Evolutionary conservation across 2,888 invertebrate species (phyloP), one percentile per base, ranked within the genome.

Genomic region (Calameuta pallipes): DNA sequence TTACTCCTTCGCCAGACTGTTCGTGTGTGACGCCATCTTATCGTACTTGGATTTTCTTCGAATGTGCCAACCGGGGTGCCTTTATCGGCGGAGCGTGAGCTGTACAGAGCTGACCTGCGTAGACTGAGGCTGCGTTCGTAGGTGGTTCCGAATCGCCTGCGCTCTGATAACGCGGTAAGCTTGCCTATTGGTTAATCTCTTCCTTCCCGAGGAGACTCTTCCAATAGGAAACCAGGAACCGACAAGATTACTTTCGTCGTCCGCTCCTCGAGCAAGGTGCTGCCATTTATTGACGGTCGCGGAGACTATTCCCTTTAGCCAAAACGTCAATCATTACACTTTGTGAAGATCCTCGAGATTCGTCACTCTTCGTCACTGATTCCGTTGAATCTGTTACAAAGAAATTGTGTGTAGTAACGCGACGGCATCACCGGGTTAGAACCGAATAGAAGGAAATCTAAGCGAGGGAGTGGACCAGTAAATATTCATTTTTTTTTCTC

Each of bases 21-120:
- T 69, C 76, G 81, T 79, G 81, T 80, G 79, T 79, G 83, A 81
- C 83, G 83, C 83, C 83, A 83, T 83, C 82, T 83, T 83, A 82
- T 81, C 81, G 81, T 78, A 37, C 78, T 37, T 33, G 74, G 74
- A 34, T 37, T 74, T 74, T 74, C 74, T 74, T 74, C 74, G 74
- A 74, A 37, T 36, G 36, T 37, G 74, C 74, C 74, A 37, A 36
- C 36, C 74, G 6, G 36, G 34, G 36, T 15, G 36, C 74, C 74
- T 74, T 74, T 74, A 74, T 74, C 74, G 74, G 74, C 36, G 11
- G 74, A 74, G 74, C 23, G 74, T 74, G 74, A 34, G 11, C 71
- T 13, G 71, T 9, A 34, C 34, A 9, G 33, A 33, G 71, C 33
- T 31, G 33, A 23, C 71, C 34, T 31, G 31, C 71, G 31, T 33